These are phyloP conservation scores for Neoarius graeffei DNA, from an alignment of 2,113 vertebrate species.

Conservation along the genomic window DNA sequence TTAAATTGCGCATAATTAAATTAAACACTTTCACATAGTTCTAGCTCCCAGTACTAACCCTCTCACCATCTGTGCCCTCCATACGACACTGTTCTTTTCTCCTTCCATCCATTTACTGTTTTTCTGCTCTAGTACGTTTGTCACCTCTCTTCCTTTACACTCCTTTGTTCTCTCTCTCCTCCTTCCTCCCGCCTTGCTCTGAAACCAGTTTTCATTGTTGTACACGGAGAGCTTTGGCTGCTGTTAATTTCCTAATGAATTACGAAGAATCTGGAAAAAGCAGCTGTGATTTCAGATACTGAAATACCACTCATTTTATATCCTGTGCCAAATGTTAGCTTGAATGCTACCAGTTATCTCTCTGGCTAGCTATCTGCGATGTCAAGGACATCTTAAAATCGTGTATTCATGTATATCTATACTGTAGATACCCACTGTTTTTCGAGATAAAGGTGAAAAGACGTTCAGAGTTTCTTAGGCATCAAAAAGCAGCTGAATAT, in stretches of 20 bases:
- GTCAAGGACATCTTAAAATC: background rate
- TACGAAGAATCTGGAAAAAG: background rate
- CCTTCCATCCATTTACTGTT: background rate
- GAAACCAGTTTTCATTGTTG: background rate
- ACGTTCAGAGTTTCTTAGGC: background rate
- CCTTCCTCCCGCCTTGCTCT: background rate
- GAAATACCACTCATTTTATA: background rate
- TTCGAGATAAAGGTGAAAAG: background rate
- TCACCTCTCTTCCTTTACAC: conserved; percentile 5
- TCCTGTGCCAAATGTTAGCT: background rate
- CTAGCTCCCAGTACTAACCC: conserved; percentile 21
- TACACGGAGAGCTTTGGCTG: background rate
- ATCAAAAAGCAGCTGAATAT: background rate
- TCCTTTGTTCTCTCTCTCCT: background rate
- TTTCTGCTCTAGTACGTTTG: conserved; percentile 27
- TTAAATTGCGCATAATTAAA: too few species aligned
- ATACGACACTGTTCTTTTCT: conserved; percentile 1
- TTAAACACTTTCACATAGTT: background rate
- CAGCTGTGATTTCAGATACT: background rate
- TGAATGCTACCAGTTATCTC: background rate
- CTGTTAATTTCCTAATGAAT: background rate
- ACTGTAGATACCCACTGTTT: background rate
- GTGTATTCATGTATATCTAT: background rate
- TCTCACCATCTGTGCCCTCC: conserved; percentile 36
- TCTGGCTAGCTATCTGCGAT: background rate